Percentiles rank a stretch among this genome's conserved stretches.
These are phyloP conservation scores for Kryptopterus vitreolus DNA, from an alignment of 2,797 vertebrate species.

Conservation along the genomic window DNA sequence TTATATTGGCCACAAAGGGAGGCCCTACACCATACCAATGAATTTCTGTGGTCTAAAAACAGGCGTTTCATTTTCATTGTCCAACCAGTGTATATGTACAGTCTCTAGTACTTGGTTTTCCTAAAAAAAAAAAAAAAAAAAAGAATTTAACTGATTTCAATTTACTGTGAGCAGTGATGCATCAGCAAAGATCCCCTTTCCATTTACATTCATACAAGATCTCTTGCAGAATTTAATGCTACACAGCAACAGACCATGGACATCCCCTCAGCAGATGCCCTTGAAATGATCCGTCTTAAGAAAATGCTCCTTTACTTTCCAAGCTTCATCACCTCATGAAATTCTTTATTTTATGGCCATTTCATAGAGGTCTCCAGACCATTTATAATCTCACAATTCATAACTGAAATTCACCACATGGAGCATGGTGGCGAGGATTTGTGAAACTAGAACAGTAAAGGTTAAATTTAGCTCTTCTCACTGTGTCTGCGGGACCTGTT, in stretches of 20 bases:
- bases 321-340: constrained; percentile 35
- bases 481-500: constrained; percentile 28
- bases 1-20: no score
- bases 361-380: constrained; percentile 51
- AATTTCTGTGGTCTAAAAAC: no score
- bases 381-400: constrained; percentile 44
- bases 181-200: not conserved
- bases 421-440: constrained; percentile 14
- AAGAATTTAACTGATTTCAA: not conserved
- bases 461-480: constrained; percentile 28
- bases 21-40: no score
- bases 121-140: no score
- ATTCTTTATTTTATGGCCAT: constrained; percentile 55
- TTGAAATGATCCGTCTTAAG: constrained; percentile 34
- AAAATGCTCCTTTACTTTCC: constrained; percentile 30
- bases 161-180: not conserved
- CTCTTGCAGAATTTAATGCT: constrained; percentile 24
- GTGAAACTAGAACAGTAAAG: constrained; percentile 42
- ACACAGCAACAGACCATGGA: constrained; percentile 29
- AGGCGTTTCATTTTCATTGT: no score
- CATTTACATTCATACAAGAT: not conserved
- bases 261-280: constrained; percentile 4
- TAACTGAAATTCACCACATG: constrained; percentile 32
- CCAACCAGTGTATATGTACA: no score
- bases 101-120: no score